Conservation (phyloP, 2,113 vertebrate species). For the Python bivittatus region DNA sequence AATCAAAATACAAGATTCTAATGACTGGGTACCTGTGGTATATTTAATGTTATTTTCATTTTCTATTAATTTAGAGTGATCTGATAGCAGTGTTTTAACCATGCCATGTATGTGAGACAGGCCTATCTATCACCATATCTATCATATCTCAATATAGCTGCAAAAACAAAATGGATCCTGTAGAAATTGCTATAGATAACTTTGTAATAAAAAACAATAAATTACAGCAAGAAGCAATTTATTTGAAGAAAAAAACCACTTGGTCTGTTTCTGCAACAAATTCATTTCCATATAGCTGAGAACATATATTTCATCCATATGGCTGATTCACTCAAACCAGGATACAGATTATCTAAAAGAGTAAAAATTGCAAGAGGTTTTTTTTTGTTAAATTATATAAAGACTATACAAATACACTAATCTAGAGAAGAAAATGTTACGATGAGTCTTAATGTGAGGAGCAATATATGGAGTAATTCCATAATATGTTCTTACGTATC, state of each 20-base stretch:
- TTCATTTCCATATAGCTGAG: background rate
- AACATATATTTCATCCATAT: background rate
- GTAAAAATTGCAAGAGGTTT: background rate
- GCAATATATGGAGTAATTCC: background rate
- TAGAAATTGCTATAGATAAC: background rate
- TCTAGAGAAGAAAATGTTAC: background rate
- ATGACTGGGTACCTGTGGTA: background rate
- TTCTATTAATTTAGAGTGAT: background rate
- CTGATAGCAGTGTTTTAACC: background rate
- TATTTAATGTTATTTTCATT: background rate
- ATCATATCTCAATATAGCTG: no score
- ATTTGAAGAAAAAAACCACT: background rate
- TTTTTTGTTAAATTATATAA: background rate
- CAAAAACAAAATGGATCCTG: background rate
- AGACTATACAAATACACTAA: background rate
- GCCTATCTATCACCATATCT: background rate
- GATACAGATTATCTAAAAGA: background rate
- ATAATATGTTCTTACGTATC: background rate
- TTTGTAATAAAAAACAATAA: background rate
- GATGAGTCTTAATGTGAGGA: background rate
- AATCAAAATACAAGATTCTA: background rate
- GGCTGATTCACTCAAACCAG: background rate
- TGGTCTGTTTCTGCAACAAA: background rate
- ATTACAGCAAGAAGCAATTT: background rate
- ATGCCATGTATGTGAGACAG: background rate